phyloP scores from a whole-genome alignment of 2,888 invertebrate species.

The Eristalinus sepulchralis region DNA sequence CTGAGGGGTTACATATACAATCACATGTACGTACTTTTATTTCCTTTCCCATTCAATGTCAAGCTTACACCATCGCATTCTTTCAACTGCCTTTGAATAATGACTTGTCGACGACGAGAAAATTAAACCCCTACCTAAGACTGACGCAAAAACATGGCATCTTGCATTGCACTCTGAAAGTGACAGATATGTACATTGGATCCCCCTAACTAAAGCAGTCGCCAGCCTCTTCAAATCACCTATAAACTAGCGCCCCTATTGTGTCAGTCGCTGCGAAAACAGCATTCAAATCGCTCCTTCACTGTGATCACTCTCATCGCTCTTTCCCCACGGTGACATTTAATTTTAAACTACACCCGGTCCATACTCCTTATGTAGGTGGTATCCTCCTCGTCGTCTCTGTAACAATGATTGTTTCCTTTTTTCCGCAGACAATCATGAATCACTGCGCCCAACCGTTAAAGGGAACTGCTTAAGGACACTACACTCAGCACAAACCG shows the following conservation, averaged over 20 bases:
- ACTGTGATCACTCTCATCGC: conserved; percentile 20
- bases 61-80: not conserved
- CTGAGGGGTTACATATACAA: not conserved
- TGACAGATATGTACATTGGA: not conserved
- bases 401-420: conserved; percentile 47
- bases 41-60: not conserved
- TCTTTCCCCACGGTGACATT: conserved; percentile 23
- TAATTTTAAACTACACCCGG: conserved; percentile 42
- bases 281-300: conserved; percentile 16
- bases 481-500: not conserved
- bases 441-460: conserved; percentile 45
- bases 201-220: not conserved
- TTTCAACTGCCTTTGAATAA: not conserved
- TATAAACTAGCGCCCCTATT: conserved; percentile 15
- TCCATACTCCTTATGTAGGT: not conserved
- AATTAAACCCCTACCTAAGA: not conserved
- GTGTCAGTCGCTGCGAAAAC: conserved; percentile 14
- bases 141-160: not conserved
- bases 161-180: not conserved
- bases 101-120: not conserved
- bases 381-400: not conserved
- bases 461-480: conserved; percentile 43
- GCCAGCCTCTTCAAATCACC: not conserved
- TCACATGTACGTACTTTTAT: not conserved
- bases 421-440: conserved; percentile 45